Percentiles rank a stretch among this genome's conserved stretches.
These are phyloP conservation scores for Abrostola tripartita DNA, from an alignment of 2,888 invertebrate species.

Conservation along the genomic window DNA sequence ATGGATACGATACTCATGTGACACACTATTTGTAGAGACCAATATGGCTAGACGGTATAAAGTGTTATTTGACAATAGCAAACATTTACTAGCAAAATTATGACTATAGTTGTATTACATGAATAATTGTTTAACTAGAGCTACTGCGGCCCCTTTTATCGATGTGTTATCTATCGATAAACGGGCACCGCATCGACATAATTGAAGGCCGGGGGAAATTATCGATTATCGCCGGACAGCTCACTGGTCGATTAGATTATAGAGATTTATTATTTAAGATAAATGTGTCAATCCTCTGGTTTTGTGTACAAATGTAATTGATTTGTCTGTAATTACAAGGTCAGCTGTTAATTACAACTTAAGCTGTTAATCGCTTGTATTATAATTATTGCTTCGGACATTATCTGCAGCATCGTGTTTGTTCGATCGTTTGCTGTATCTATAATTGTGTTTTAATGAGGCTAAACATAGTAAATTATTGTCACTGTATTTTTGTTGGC, in stretches of 20 bases:
- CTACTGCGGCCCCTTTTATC: conserved; percentile 56
- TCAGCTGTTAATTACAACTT: neutral
- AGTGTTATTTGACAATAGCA: conserved; percentile 5
- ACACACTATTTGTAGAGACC: conserved; percentile 9
- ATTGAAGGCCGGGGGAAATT: conserved; percentile 42
- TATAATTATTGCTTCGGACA: conserved; percentile 4
- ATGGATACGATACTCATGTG: conserved; percentile 17
- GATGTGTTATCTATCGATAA: conserved; percentile 47
- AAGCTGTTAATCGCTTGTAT: neutral
- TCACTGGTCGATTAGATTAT: conserved; percentile 42
- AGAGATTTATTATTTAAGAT: conserved; percentile 37
- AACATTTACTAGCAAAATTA: conserved; percentile 19
- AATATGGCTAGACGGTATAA: conserved; percentile 12
- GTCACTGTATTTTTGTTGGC: too few species aligned
- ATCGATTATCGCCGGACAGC: conserved; percentile 40
- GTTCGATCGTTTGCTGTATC: neutral
- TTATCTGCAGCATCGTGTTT: neutral
- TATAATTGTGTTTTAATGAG: neutral
- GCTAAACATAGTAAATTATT: too few species aligned
- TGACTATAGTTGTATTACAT: conserved; percentile 27
- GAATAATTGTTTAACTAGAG: conserved; percentile 36
- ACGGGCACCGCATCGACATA: conserved; percentile 30
- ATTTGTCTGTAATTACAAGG: neutral
- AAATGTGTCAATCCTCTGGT: conserved; percentile 20
- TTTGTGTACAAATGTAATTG: conserved; percentile 6